Evolutionary conservation across 2,113 vertebrate genomes (phyloP), one percentile per base, ranked within the genome.

Genomic region (Himantopus leucocephalus): DNA sequence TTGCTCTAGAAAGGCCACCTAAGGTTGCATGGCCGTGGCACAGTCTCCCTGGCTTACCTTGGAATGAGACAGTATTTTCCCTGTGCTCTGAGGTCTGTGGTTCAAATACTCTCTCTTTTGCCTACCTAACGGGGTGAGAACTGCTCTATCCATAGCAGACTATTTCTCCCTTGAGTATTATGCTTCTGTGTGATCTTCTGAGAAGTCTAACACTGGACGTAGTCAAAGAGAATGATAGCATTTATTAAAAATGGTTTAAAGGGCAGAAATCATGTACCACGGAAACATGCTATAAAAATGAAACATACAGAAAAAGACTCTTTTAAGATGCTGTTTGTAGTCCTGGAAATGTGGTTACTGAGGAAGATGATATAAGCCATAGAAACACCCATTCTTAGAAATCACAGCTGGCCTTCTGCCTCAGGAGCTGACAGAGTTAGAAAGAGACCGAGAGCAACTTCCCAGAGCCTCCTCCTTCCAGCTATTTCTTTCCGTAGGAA

Each of bases 1-100:
- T 88, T 81, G 63, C 72, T 92, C 60, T 88, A 35, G 92, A 94
- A 86, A 82, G 91, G 95, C 88, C 73, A 89, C 84, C 84, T 95
- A 91, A 96, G 91, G 88, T 96, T 95, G 66, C 74, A 52, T 45
- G 87, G 91, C 88, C 30, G 7, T 88, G 85, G 91, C 75, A 62
- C 34, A 70, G 74, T 75, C 76, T 92, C 52, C 75, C 50, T 94
- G 85, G 83, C 60, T 96, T 96, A 86, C 94, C 32, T 85, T 94
- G 66, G 87, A 97, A 87, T 35, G 75, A 92, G 89, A 97, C 87
- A 96, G 26, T 93, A 84, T 95, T 96, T 94, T 85, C 74, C 89
- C 78, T 96, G 85, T 96, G 58, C 94, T 97, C 85, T 97, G 90
- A 92, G 87, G 92, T 96, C 82, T 96, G 95, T 82, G 88, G 93